Evolutionary conservation across 2,888 invertebrate genomes (phyloP).

Genomic region (Ectropis crepuscularia): DNA sequence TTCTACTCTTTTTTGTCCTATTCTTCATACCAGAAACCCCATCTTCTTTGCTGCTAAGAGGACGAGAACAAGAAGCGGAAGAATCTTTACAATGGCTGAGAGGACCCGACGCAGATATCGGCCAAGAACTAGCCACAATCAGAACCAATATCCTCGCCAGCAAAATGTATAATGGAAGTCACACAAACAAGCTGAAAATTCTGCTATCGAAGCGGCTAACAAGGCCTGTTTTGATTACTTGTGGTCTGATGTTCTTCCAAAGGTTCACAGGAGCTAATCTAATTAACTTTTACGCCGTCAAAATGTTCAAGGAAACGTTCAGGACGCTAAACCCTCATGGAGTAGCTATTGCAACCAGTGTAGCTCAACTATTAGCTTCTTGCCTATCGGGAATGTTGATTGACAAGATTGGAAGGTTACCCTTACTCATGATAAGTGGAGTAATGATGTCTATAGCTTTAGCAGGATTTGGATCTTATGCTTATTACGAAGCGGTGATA

Average conservation of each 20-base stretch:
- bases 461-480: slow-evolving; percentile 93
- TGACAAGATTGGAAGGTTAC: slow-evolving; percentile 93
- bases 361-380: slow-evolving; percentile 93
- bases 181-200: slow-evolving; percentile 66
- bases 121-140: slow-evolving; percentile 89
- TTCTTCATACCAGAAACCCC: slow-evolving; percentile 95
- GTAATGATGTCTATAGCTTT: slow-evolving; percentile 93
- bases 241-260: slow-evolving; percentile 95
- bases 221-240: slow-evolving; percentile 91
- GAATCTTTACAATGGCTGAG: slow-evolving; percentile 91
- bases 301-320: slow-evolving; percentile 93
- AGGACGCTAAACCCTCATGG: slow-evolving; percentile 91
- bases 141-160: slow-evolving; percentile 87
- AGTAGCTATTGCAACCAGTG: slow-evolving; percentile 92
- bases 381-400: slow-evolving; percentile 92
- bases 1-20: slow-evolving; percentile 89
- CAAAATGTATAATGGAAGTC: slow-evolving; percentile 67
- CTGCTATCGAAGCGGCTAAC: slow-evolving; percentile 75
- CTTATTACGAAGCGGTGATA: slow-evolving; percentile 90
- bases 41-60: slow-evolving; percentile 90
- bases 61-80: slow-evolving; percentile 90
- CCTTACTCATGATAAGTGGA: slow-evolving; percentile 92
- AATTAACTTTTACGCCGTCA: slow-evolving; percentile 93
- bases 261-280: slow-evolving; percentile 92
- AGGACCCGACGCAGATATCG: slow-evolving; percentile 90